Evolutionary conservation across 2,888 invertebrate genomes (phyloP), one percentile per base, ranked within the genome.

Genomic region (Portevinia maculata): DNA sequence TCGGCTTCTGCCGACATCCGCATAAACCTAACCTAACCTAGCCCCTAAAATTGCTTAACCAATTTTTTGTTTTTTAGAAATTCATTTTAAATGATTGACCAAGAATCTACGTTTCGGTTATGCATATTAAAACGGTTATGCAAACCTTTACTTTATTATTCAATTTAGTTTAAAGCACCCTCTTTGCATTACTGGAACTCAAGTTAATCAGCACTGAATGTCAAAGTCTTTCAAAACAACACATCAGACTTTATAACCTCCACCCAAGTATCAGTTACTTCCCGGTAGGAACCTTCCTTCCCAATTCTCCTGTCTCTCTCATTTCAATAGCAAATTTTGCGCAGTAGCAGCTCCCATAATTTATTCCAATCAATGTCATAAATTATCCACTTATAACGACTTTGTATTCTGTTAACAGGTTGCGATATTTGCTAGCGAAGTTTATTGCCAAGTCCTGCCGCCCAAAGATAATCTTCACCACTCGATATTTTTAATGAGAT

Each of bases 401-500:
- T 32, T 7, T 13, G 24, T 13, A 13, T 37, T 9, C 39, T 73
- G 30, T 73, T 46, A 67, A 44, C 59, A 65, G 46, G 30, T 65
- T 52, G 7, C 52, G 4, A 8, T 24, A 46, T 30, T 28, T 50
- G 39, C 28, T 9, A 17, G 19, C 9, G 13, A 17, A 7, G 19
- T 37, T 59, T 21, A 55, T 57, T 41, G 5, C 8, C 9, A 48
- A 48, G 30, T 24, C 13, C 2, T n/a, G n/a, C 32, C 17, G 15
- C 21, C 11, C 13, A 3, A 15, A 21, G 24, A 41, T 50, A 44
- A 34, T 48, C 59, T 24, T 39, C 24, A 34, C 7, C 24, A 34
- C 7, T 13, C 15, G 55, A 44, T 52, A 39, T 46, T 75, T 44
- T 24, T 64, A 70, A 64, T 62, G 52, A 11, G 46, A 50, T 64